phyloP scores from a whole-genome alignment of 30 jellyfish, hydroid and myxozoan genomes.

The Cassiopea xamachana region DNA sequence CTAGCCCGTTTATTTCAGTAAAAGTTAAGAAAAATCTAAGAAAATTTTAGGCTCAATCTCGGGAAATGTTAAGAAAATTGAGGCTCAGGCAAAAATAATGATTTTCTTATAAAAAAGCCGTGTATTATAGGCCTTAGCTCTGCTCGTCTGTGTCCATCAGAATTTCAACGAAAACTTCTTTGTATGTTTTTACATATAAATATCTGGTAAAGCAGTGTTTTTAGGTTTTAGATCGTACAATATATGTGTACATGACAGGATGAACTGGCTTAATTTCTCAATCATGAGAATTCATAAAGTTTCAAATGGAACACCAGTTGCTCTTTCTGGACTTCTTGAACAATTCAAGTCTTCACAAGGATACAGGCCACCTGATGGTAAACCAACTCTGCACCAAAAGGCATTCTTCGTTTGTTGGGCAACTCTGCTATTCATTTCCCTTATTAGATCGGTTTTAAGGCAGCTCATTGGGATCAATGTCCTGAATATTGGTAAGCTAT shows the following conservation, averaged over 20 bases:
- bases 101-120: too few relatives aligned
- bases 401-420: conserved; percentile 78
- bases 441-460: conserved; percentile 32
- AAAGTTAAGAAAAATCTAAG: too few relatives aligned
- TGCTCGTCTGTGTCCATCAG: too few relatives aligned
- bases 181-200: too few relatives aligned
- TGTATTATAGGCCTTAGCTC: too few relatives aligned
- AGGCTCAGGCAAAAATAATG: too few relatives aligned
- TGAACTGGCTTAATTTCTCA: background rate
- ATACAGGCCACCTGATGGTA: conserved; percentile 72
- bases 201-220: too few relatives aligned
- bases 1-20: too few relatives aligned
- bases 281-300: background rate
- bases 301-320: background rate
- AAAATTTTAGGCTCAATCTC: too few relatives aligned
- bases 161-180: too few relatives aligned
- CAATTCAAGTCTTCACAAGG: conserved; percentile 57
- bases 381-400: conserved; percentile 79
- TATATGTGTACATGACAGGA: background rate
- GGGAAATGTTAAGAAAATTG: too few relatives aligned
- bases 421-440: conserved; percentile 40
- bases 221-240: too few relatives aligned
- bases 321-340: conserved; percentile 25
- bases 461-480: conserved; percentile 18
- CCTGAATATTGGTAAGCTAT: conserved; percentile 22